Evolutionary conservation across 2,113 vertebrate species (phyloP).

Genomic region (Sebastes fasciatus): DNA sequence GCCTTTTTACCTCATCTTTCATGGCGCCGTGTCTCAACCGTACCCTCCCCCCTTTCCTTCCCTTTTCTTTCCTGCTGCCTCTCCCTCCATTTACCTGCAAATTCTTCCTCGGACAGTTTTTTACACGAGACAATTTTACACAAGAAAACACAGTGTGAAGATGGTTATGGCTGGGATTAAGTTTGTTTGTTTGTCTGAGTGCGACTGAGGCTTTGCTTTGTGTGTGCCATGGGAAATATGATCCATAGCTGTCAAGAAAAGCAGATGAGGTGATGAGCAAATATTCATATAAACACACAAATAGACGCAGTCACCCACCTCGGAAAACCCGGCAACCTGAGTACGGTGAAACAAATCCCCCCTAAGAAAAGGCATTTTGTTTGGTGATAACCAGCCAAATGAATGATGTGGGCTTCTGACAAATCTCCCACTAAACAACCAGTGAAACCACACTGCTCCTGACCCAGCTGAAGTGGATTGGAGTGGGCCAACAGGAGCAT

Average conservation of each 20-base stretch:
- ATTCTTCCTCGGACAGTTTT: slow-evolving; percentile 41
- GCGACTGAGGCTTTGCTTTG: slow-evolving; percentile 49
- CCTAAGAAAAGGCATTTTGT: slow-evolving; percentile 19
- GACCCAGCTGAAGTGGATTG: slow-evolving; percentile 43
- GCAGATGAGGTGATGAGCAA: slow-evolving; percentile 50
- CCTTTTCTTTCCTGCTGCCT: not conserved
- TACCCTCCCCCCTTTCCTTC: no score
- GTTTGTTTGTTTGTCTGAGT: slow-evolving; percentile 46
- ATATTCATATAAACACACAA: slow-evolving; percentile 22
- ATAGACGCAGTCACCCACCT: not conserved
- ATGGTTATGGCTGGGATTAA: slow-evolving; percentile 35
- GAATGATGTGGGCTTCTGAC: slow-evolving; percentile 3
- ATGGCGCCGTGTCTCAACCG: slow-evolving; percentile 29
- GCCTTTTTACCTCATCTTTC: slow-evolving; percentile 45
- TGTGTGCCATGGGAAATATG: slow-evolving; percentile 49
- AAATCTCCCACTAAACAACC: slow-evolving; percentile 2
- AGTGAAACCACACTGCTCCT: slow-evolving; percentile 10
- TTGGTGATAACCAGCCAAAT: slow-evolving; percentile 18
- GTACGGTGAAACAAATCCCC: slow-evolving; percentile 7
- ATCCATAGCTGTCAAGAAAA: slow-evolving; percentile 44
- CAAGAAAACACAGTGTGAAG: slow-evolving; percentile 31
- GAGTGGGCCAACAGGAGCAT: slow-evolving; percentile 52
- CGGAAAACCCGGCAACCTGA: slow-evolving; percentile 13
- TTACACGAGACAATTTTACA: slow-evolving; percentile 33
- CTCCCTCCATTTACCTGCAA: slow-evolving; percentile 39